phyloP scores from a whole-genome alignment of 2,113 vertebrate species.

The Bos indicus region DNA sequence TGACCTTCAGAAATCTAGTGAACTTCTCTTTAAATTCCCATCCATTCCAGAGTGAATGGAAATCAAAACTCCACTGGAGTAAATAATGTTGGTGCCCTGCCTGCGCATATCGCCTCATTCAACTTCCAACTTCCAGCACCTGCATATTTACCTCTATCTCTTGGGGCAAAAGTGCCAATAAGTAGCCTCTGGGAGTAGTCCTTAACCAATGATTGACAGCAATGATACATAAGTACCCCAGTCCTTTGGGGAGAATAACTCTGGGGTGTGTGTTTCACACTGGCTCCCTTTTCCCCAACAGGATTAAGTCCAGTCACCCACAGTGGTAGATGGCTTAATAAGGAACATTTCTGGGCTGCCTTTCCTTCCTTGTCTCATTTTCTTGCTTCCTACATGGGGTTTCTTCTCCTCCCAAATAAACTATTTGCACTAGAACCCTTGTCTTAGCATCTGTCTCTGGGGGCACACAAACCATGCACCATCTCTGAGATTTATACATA shows the following conservation, averaged over 20 bases:
- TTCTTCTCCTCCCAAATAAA: not conserved
- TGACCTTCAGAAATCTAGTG: not conserved
- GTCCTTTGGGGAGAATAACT: not conserved
- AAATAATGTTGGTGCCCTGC: not conserved
- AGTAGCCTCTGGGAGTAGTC: not conserved
- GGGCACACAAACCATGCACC: not conserved
- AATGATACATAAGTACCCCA: not conserved
- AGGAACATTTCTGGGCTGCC: not conserved
- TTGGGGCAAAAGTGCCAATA: not conserved
- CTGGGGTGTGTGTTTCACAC: not conserved
- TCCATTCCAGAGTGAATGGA: not conserved
- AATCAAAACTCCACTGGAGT: not conserved
- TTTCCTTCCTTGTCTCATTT: not conserved
- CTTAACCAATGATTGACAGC: not conserved
- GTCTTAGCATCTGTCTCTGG: not conserved
- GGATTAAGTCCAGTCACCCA: not conserved
- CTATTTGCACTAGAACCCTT: not conserved
- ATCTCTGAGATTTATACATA: not conserved
- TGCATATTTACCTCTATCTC: not conserved
- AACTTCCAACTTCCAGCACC: not conserved
- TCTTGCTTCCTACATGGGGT: not conserved
- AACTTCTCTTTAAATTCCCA: not conserved
- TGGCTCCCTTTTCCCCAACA: not conserved
- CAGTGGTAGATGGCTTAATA: not conserved
- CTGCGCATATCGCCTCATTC: accelerated